A percentile compares a stretch with the other conserved stretches of the same genome.
These are phyloP conservation scores for Notodonta ziczac DNA, from an alignment of 2,888 invertebrate species.

Conservation along the genomic window DNA sequence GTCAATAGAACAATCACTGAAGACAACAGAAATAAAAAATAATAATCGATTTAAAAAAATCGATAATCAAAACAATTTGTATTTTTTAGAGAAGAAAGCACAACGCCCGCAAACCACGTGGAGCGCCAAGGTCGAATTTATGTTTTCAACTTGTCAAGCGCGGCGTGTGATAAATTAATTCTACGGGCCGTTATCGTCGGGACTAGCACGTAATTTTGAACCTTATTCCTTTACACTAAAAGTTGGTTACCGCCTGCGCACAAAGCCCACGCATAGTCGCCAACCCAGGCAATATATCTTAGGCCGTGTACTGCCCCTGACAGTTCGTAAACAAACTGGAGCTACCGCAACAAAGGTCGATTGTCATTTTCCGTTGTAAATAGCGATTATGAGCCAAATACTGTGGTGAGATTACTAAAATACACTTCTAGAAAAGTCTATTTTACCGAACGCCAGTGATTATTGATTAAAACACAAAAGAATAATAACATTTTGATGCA, in stretches of 20 bases:
- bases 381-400: constrained; percentile 35
- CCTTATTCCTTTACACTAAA: constrained; percentile 40
- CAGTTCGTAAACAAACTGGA: constrained; percentile 86
- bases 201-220: constrained; percentile 33
- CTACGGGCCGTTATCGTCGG: constrained; percentile 80
- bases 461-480: constrained; percentile 31
- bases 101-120: constrained; percentile 79
- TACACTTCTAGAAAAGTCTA: constrained; percentile 36
- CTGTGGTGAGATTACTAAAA: constrained; percentile 24
- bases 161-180: constrained; percentile 85
- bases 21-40: constrained; percentile 20
- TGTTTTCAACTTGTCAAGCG: constrained; percentile 85
- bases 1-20: constrained; percentile 17
- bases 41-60: constrained; percentile 39
- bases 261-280: constrained; percentile 80
- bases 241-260: constrained; percentile 53
- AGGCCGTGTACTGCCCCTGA: constrained; percentile 85
- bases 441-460: constrained; percentile 37
- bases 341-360: constrained; percentile 80
- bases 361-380: constrained; percentile 52
- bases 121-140: constrained; percentile 84
- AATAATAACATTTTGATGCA: constrained; percentile 35
- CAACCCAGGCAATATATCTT: constrained; percentile 85
- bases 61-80: constrained; percentile 29
- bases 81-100: constrained; percentile 44